These are phyloP conservation scores for Archivesica marissinica DNA, from an alignment of 1,140 invertebrate species.

Conservation along the genomic window DNA sequence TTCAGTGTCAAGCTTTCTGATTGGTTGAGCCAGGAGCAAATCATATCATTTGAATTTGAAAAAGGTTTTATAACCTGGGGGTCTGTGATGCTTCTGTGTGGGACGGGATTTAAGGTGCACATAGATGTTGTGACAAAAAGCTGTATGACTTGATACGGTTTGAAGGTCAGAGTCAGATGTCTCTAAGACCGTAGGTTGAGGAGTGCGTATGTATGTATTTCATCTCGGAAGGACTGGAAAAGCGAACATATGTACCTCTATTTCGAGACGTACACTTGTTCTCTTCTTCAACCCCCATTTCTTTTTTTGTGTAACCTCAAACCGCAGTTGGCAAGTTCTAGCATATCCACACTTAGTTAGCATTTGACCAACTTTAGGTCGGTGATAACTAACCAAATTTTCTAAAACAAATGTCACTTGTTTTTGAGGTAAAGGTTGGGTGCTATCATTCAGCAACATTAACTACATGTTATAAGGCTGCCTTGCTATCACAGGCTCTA, in stretches of 20 bases:
- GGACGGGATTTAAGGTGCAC: no score
- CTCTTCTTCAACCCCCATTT: conserved; percentile 34
- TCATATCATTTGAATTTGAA: no score
- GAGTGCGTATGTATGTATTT: conserved; percentile 50
- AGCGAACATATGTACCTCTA: conserved; percentile 55
- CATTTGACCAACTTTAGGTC: conserved; percentile 62
- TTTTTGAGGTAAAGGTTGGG: not conserved
- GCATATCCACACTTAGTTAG: conserved; percentile 55
- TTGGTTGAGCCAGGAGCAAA: no score
- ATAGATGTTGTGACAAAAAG: no score
- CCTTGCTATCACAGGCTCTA: no score
- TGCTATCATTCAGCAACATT: not conserved
- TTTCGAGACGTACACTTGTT: conserved; percentile 47
- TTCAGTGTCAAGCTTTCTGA: no score
- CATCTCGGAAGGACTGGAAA: conserved; percentile 28
- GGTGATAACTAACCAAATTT: conserved; percentile 61
- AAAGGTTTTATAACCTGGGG: no score
- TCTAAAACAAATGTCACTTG: conserved; percentile 9
- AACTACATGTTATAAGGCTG: no score
- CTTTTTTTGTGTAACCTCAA: conserved; percentile 39
- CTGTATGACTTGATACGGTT: no score
- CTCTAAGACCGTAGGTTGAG: not conserved
- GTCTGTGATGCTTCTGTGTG: no score
- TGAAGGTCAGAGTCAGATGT: no score
- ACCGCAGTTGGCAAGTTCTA: conserved; percentile 47